Evolutionary conservation across 2,888 invertebrate genomes (phyloP), one percentile per base, ranked within the genome.

Genomic region (Agrypnus murinus): DNA sequence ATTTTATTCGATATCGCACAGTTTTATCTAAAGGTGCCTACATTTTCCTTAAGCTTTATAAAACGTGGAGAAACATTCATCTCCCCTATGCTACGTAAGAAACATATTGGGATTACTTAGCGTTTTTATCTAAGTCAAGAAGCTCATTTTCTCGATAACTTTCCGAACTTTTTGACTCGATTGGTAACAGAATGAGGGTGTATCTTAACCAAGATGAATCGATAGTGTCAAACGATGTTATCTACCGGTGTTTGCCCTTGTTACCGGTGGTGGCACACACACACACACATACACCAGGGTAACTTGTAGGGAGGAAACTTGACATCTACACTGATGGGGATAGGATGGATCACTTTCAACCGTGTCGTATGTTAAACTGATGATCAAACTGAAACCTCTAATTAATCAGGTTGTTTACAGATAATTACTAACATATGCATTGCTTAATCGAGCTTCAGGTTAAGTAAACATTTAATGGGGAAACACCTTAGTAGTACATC

Each of bases 181-280:
- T 17, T 53, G 32, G 50, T 34, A 53, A 46, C 10, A 48, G 48
- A 48, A 17, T 12, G 55, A 36, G 55, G 55, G 55, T 55, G 55
- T 32, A 55, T 43, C 25, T 53, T 68, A 68, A 68, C 53, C 45
- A 68, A 68, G 68, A 68, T 63, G 62, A 68, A 68, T 68, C 68
- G 62, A 68, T 68, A 68, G 68, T 68, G 68, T 68, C 68, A 68
- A 68, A 68, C 45, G 68, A 68, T 68, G 60, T 68, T 68, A 68
- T 68, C 68, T 62, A 32, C 19, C 40, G 66, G 63, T 66, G 45
- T 66, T 58, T 59, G 58, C 58, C 67, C 67, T 60, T 67, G 67
- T 67, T 60, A 67, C 53, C 48, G 59, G 62, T 68, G 58, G 58
- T n/a, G n/a, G n/a, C n/a, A n/a, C 53, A 31, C 65, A 48, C 34